phyloP scores from a whole-genome alignment of 2,888 invertebrate genomes.

The Cordilura impudica region DNA sequence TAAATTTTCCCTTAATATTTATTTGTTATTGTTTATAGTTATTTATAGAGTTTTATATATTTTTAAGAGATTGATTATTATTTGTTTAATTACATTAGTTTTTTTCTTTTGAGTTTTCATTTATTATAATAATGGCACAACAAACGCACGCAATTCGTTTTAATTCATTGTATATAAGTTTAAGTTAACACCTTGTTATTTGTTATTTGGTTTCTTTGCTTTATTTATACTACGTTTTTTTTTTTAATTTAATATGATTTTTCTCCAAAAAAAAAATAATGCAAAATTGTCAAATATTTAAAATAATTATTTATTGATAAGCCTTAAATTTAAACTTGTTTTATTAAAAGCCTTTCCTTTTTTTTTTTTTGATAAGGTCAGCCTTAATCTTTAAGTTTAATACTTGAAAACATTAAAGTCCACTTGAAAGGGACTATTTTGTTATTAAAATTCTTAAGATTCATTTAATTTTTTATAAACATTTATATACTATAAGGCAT shows the following conservation, averaged over 20 bases:
- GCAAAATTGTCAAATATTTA: slow-evolving; percentile 49
- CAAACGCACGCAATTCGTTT: slow-evolving; percentile 62
- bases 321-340: slow-evolving; percentile 5
- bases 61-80: slow-evolving; percentile 38
- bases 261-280: slow-evolving; percentile 45
- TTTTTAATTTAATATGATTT: slow-evolving; percentile 34
- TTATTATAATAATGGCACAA: slow-evolving; percentile 55
- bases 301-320: slow-evolving; percentile 17
- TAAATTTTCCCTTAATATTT: slow-evolving; percentile 22
- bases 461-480: slow-evolving; percentile 34
- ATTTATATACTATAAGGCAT: slow-evolving; percentile 62
- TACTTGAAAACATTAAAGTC: background rate
- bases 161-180: slow-evolving; percentile 55
- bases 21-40: background rate
- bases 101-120: slow-evolving; percentile 10
- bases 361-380: background rate
- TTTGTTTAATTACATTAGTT: slow-evolving; percentile 11
- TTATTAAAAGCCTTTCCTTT: background rate
- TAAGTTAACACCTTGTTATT: slow-evolving; percentile 39
- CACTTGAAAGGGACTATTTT: background rate
- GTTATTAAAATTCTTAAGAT: slow-evolving; percentile 34
- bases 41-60: background rate
- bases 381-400: slow-evolving; percentile 9
- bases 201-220: slow-evolving; percentile 12
- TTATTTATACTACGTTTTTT: slow-evolving; percentile 13